These are phyloP conservation scores for Harpagoxenus sublaevis DNA, from an alignment of 2,888 invertebrate species.

Conservation along the genomic window DNA sequence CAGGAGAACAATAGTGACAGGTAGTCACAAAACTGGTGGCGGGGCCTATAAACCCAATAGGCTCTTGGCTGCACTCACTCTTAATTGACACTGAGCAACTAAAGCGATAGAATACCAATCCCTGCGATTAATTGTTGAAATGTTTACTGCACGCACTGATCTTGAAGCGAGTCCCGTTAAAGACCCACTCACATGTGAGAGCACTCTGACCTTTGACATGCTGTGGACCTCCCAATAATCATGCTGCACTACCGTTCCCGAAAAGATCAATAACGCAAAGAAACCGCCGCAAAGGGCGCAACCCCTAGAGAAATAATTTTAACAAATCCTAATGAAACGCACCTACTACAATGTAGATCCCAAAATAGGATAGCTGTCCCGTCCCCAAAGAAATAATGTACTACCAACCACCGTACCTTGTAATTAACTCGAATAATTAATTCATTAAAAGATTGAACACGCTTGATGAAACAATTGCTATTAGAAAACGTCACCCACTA, in stretches of 20 bases:
- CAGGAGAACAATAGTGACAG: conserved; percentile 65
- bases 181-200: conserved; percentile 27
- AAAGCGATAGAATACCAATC: conserved; percentile 31
- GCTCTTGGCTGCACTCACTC: conserved; percentile 72
- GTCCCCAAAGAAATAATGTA: conserved; percentile 19
- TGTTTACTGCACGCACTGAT: conserved; percentile 63
- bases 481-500: conserved; percentile 1
- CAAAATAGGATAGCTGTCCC: conserved; percentile 18
- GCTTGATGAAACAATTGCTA: conserved; percentile 23
- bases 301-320: background rate
- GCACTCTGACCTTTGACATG: conserved; percentile 35
- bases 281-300: background rate
- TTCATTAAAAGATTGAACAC: conserved; percentile 13
- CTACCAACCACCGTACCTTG: background rate
- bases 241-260: conserved; percentile 3
- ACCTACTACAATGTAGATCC: background rate
- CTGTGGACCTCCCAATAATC: conserved; percentile 36
- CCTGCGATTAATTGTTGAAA: conserved; percentile 44
- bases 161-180: conserved; percentile 53
- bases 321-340: conserved; percentile 1
- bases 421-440: conserved; percentile 45
- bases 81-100: conserved; percentile 58
- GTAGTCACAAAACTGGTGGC: conserved; percentile 65
- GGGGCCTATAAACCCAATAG: conserved; percentile 72
- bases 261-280: background rate